phyloP scores from a whole-genome alignment of 2,113 vertebrate genomes.

The Amia ocellicauda region DNA sequence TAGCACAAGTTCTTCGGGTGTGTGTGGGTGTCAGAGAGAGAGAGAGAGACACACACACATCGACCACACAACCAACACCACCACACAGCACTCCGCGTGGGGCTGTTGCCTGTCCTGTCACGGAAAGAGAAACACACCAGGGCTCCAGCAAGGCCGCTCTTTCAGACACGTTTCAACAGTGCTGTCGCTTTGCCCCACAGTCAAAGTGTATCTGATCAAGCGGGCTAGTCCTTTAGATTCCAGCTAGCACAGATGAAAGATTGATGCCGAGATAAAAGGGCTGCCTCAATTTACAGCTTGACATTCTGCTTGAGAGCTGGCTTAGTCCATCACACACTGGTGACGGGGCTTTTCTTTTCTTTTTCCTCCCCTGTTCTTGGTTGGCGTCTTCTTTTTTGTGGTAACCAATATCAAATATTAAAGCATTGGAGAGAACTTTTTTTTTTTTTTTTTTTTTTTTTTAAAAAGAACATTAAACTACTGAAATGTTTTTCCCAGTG shows the following conservation, averaged over 20 bases:
- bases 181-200: no score
- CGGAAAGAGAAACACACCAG: no score
- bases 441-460: constrained; percentile 3
- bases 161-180: no score
- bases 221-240: not conserved
- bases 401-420: constrained; percentile 20
- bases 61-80: no score
- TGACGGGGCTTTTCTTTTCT: not conserved
- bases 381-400: not conserved
- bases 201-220: no score
- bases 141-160: no score
- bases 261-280: constrained; percentile 1
- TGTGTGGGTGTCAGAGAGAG: no score
- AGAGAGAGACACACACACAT: no score
- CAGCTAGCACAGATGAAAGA: not conserved
- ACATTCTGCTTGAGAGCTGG: not conserved
- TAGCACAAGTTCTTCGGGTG: no score
- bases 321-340: not conserved
- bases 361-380: not conserved
- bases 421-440: not conserved
- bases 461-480: not conserved
- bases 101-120: no score
- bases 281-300: constrained; percentile 8
- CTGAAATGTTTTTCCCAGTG: no score
- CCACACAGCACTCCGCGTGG: no score